Evolutionary conservation across 23 tunicate species (phyloP).

Genomic region (Styela plicata): DNA sequence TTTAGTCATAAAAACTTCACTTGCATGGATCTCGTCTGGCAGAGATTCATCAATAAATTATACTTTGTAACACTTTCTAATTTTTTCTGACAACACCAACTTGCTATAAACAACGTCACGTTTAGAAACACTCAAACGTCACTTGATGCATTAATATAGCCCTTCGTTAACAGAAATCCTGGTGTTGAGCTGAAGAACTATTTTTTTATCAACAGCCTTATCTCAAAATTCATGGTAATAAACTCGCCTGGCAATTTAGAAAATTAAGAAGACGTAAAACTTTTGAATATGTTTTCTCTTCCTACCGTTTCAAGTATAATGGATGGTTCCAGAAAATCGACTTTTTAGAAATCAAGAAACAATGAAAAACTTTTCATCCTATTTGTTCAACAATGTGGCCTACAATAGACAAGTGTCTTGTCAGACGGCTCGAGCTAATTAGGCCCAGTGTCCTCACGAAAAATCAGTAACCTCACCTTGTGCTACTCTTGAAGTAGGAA

Average conservation of each 20-base stretch:
- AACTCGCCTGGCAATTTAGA: background rate
- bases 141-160: background rate
- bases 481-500: too few relatives aligned
- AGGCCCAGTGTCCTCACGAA: background rate
- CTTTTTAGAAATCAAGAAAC: background rate
- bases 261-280: background rate
- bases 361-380: background rate
- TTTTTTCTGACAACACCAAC: too few relatives aligned
- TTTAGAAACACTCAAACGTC: too few relatives aligned
- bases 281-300: too few relatives aligned
- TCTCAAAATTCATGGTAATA: background rate
- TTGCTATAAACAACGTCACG: too few relatives aligned
- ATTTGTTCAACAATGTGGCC: background rate
- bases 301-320: background rate
- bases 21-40: too few relatives aligned
- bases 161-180: background rate
- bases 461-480: too few relatives aligned
- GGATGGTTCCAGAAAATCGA: background rate
- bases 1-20: too few relatives aligned
- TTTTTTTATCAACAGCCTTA: background rate
- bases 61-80: too few relatives aligned
- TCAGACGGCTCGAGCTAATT: background rate
- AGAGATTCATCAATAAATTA: too few relatives aligned
- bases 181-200: background rate
- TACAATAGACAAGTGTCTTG: background rate